Base-by-base conservation (phyloP, 2,113 vertebrate species). In the Mohoua ochrocephala region DNA sequence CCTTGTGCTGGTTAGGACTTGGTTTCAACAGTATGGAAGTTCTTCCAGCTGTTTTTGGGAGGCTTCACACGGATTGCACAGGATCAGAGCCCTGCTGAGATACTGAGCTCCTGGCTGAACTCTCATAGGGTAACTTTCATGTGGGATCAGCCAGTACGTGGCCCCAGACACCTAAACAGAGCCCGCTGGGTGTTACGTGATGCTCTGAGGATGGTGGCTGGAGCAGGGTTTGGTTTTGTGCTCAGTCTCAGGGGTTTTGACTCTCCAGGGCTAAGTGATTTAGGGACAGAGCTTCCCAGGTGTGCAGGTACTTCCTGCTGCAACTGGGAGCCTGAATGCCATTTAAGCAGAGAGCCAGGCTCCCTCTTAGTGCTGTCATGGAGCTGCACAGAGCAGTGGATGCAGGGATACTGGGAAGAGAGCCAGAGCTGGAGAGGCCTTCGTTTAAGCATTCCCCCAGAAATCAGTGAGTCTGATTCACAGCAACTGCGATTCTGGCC, bases 11-110 rank as follows among this genome's bases (percentile, higher is more conserved):
- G 28, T 71, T 92, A 93, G 64, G 56, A 54, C 37, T 91, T 86
- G 54, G 54, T 86, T 95, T 95, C 76, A 92, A 87, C 76, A 92
- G 78, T 56, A 92, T 92, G 76, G 91, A 91, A 92, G 81, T 84
- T 93, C 83, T 93, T 95, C 73, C 94, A 95, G 83, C 89, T 93
- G 68, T 84, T 89, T 63, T 59, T 87, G 76, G 54, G 73, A 91
- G 59, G 30, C 47, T 92, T 92, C 76, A 69, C 74, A 45, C 0
- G 1, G 39, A 61, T 53, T 69, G 64, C 64, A 45, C 28, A 70
- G 56, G 37, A 70, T 77, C 60, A 54, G 94, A 95, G 76, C 68
- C 60, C 47, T 74, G 14, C 76, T 69, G 86, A 82, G 86, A 64
- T n/a, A 21, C 63, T 82, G 65, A 67, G 57, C 73, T 94, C 35